These are phyloP conservation scores for Nannoperca australis DNA, from an alignment of 2,797 vertebrate species.

Conservation along the genomic window DNA sequence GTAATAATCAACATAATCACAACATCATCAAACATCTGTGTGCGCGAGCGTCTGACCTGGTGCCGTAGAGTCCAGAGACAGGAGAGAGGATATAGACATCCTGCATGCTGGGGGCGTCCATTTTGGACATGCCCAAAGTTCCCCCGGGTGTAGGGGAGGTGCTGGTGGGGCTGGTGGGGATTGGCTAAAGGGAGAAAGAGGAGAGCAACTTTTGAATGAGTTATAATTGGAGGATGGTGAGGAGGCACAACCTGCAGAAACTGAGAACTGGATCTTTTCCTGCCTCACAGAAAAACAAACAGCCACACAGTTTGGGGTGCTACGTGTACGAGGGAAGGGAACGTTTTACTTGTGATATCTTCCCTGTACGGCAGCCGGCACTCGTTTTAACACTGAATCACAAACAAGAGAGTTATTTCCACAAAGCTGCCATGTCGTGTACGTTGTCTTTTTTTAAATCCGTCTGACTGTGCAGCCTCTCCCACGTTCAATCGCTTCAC, in stretches of 20 bases:
- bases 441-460: conserved; percentile 36
- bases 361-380: conserved; percentile 14
- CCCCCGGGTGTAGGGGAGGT: conserved; percentile 88
- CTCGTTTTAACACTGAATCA: conserved; percentile 50
- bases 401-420: conserved; percentile 55
- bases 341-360: conserved; percentile 43
- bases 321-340: conserved; percentile 2
- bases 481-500: conserved; percentile 62
- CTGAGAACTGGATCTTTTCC: conserved; percentile 22
- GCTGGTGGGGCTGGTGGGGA: conserved; percentile 87
- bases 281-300: conserved; percentile 44
- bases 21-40: conserved; percentile 38
- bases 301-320: conserved; percentile 23
- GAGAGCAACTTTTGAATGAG: conserved; percentile 1
- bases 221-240: conserved; percentile 12
- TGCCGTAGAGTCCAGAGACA: conserved; percentile 89
- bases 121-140: conserved; percentile 90
- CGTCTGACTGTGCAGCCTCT: conserved; percentile 53
- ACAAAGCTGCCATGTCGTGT: conserved; percentile 40
- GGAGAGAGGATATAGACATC: conserved; percentile 92
- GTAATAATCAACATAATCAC: conserved; percentile 39
- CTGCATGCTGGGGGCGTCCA: conserved; percentile 89
- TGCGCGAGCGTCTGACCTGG: conserved; percentile 83
- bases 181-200: conserved; percentile 79
- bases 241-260: conserved; percentile 30